These are phyloP conservation scores for Trichosurus vulpecula DNA, from an alignment of 2,797 vertebrate genomes.

Conservation along the genomic window DNA sequence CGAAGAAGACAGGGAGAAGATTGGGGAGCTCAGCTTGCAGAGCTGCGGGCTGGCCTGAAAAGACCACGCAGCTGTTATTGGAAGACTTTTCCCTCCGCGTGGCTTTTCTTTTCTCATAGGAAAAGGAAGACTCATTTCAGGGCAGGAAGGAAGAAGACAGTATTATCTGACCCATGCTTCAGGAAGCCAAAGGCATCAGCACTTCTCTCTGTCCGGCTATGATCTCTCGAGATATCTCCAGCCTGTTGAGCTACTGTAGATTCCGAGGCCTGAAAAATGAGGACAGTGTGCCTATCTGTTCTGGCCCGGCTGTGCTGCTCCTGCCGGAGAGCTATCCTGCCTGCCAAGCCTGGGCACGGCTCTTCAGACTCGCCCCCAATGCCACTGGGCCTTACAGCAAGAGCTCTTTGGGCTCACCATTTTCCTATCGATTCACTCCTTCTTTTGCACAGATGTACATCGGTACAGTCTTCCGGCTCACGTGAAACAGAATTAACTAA, in stretches of 20 bases:
- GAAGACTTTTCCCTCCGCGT: not conserved
- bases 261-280: not conserved
- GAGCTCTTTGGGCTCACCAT: too few relatives aligned
- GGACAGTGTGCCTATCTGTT: not conserved
- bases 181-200: not conserved
- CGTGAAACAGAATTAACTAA: too few relatives aligned
- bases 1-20: too few relatives aligned
- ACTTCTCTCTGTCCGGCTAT: not conserved
- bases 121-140: not conserved
- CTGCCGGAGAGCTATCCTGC: too few relatives aligned
- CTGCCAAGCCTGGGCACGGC: too few relatives aligned
- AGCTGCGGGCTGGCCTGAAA: too few relatives aligned
- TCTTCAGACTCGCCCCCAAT: not conserved
- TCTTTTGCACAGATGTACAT: too few relatives aligned
- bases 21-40: not conserved
- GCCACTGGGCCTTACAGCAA: too few relatives aligned
- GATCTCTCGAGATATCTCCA: too few relatives aligned
- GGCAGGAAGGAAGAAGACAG: not conserved
- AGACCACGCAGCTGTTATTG: not conserved
- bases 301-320: not conserved
- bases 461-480: too few relatives aligned
- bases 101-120: not conserved
- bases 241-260: not conserved
- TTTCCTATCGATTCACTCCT: too few relatives aligned
- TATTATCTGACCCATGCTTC: not conserved